These are phyloP conservation scores for Plebejus melissa DNA, from an alignment of 2,888 invertebrate species.

Conservation along the genomic window DNA sequence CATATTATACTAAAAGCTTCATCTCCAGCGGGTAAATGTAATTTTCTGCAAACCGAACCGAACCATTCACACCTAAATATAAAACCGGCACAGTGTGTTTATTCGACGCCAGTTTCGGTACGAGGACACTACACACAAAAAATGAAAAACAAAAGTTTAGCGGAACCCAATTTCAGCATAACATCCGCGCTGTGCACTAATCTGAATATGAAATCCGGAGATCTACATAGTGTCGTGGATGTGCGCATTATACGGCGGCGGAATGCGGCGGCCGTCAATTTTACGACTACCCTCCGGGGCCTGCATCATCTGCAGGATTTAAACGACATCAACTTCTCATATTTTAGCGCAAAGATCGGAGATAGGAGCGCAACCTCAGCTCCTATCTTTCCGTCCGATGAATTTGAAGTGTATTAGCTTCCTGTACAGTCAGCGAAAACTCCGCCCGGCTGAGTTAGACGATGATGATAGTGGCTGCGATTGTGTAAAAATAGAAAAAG, in stretches of 20 bases:
- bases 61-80: not conserved
- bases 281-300: conserved; percentile 1
- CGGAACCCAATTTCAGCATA: not conserved
- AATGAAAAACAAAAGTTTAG: conserved; percentile 5
- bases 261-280: not conserved
- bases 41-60: not conserved
- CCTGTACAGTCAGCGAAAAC: not conserved
- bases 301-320: conserved; percentile 18
- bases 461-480: not conserved
- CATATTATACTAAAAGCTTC: not conserved
- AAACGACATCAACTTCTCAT: conserved; percentile 15
- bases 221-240: conserved; percentile 7
- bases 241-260: not conserved
- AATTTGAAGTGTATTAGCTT: not conserved
- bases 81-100: conserved; percentile 5
- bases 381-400: not conserved
- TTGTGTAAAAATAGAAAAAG: conserved; percentile 20
- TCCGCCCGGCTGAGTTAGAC: not conserved
- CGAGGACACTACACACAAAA: not conserved
- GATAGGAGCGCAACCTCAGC: not conserved
- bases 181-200: conserved; percentile 18
- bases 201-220: conserved; percentile 23
- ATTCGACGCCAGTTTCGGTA: conserved; percentile 2
- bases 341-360: conserved; percentile 4
- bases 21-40: not conserved